Percentiles rank a stretch among this genome's conserved stretches.
Conservation (phyloP, 2,888 invertebrate species). For the Xylocampa areola region DNA sequence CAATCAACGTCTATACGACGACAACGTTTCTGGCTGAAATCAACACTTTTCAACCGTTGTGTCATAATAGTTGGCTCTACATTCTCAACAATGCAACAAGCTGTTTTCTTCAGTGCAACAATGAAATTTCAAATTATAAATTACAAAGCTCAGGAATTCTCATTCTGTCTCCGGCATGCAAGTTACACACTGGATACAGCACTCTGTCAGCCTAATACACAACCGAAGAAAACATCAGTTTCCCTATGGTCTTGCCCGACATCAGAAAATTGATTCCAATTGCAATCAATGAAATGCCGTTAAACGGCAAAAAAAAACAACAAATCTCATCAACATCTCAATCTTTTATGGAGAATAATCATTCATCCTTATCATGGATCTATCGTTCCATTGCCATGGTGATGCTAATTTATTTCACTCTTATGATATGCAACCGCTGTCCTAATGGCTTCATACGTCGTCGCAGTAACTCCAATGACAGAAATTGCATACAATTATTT, state of each 20-base stretch:
- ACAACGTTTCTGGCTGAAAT: conserved; percentile 52
- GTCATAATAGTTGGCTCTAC: conserved; percentile 48
- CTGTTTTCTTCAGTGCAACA: conserved; percentile 39
- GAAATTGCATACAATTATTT: conserved; percentile 2
- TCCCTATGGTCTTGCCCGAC: conserved; percentile 44
- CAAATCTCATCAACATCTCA: no score
- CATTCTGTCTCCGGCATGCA: conserved; percentile 33
- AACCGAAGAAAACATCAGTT: conserved; percentile 38
- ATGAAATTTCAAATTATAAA: conserved; percentile 34
- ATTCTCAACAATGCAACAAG: conserved; percentile 28
- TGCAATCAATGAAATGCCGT: conserved; percentile 2
- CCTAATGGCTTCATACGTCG: conserved; percentile 4
- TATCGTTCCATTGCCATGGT: neutral
- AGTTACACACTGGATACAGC: conserved; percentile 47
- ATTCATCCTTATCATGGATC: neutral
- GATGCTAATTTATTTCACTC: neutral
- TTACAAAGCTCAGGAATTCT: conserved; percentile 42
- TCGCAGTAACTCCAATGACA: neutral
- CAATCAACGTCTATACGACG: conserved; percentile 20
- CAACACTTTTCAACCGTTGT: conserved; percentile 44
- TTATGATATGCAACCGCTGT: conserved; percentile 3
- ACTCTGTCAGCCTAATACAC: conserved; percentile 43
- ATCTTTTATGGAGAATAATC: conserved; percentile 2
- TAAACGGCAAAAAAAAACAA: neutral
- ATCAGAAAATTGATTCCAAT: conserved; percentile 25